Evolutionary conservation across 2,113 vertebrate genomes (phyloP).

Genomic region (Sphyrna mokarran): DNA sequence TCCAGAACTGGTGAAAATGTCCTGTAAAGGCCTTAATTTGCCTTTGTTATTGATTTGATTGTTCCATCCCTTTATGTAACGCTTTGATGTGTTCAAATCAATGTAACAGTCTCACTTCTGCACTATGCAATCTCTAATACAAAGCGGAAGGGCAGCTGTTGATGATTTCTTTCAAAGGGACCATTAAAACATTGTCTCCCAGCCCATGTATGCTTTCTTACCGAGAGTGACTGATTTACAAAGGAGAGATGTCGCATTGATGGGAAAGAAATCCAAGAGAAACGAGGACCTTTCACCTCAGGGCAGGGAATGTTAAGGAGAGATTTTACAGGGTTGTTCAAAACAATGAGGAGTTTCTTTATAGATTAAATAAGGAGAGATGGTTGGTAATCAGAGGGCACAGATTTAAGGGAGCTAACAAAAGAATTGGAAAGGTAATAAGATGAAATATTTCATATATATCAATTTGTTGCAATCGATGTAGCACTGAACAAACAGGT

Average conservation of each 20-base stretch:
- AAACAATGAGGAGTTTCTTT: background rate
- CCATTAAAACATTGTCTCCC: background rate
- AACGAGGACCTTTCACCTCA: background rate
- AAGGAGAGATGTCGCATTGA: background rate
- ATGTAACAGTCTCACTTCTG: background rate
- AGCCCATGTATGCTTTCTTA: background rate
- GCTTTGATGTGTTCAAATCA: slow-evolving; percentile 6
- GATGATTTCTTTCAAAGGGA: background rate
- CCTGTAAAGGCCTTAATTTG: background rate
- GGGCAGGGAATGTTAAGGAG: background rate
- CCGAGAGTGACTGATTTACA: background rate
- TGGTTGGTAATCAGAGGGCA: background rate
- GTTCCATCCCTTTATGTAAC: slow-evolving; percentile 6
- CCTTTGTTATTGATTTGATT: slow-evolving; percentile 6
- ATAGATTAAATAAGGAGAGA: background rate
- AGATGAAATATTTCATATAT: background rate
- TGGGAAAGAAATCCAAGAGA: background rate
- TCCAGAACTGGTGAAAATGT: background rate
- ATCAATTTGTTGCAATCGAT: background rate
- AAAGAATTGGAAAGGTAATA: background rate
- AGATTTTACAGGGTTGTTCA: background rate
- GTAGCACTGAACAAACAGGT: background rate
- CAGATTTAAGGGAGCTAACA: background rate
- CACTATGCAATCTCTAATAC: background rate
- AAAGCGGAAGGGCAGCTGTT: background rate